Evolutionary conservation across 2,888 invertebrate species (phyloP), one percentile per base, ranked within the genome.

Genomic region (Agrilus mali): DNA sequence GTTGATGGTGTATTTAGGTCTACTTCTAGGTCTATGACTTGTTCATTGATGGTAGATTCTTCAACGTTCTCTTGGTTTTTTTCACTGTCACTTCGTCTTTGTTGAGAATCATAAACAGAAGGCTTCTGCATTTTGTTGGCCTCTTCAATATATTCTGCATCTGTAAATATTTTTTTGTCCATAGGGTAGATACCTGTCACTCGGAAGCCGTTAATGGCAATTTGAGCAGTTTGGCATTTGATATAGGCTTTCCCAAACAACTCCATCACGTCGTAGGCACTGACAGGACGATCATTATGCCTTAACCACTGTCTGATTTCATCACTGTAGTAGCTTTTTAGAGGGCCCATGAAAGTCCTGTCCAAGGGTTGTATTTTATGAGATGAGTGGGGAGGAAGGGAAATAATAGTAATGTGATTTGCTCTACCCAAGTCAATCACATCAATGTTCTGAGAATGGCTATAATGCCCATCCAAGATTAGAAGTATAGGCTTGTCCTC

Each of bases 341-440:
- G 45, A 5, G 58, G 54, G 6, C 55, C 54, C 59, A 60, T 61
- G 22, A 64, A 58, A 5, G 57, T 55, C 20, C 52, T 56, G 39
- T 61, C 60, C 27, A 59, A 33, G n/a, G 58, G 58, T 42, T 61
- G 61, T 27, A 63, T n/a, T 44, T 60, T 58, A 47, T 61, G 56
- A 3, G 57, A 57, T 4, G 55, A 50, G 43, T 63, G 57, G 33
- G 57, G 58, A 35, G 60, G 62, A 42, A 60, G 47, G 5, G 50
- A 58, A 12, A 62, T 45, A 13, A 60, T 58, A 17, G 49, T 47
- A 6, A 58, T 56, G 43, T 58, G 47, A 52, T 61, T 59, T 43
- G 55, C 49, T 27, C 56, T 38, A 8, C 57, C 61, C 33, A 55
- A 27, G n/a, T 53, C 54, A 43, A 62, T 55, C 34, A 57, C 37